phyloP scores from a whole-genome alignment of 1,140 invertebrate species.

The Sycobia sp. region DNA sequence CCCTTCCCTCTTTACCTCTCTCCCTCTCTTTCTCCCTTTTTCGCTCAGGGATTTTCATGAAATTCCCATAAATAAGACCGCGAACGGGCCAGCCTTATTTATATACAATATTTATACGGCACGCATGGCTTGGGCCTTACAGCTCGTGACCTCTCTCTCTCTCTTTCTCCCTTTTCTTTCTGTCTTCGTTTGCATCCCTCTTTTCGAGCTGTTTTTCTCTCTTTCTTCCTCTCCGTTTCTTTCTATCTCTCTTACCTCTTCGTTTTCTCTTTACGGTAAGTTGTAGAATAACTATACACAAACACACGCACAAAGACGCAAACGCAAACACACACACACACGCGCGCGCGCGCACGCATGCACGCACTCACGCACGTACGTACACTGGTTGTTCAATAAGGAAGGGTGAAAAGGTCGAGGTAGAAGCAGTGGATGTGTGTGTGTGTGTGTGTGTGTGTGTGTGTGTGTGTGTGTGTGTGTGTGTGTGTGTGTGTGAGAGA shows the following conservation, averaged over 20 bases:
- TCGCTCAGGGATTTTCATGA: slow-evolving; percentile 48
- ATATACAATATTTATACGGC: slow-evolving; percentile 56
- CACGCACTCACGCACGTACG: too few relatives aligned
- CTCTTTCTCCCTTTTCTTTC: slow-evolving; percentile 30
- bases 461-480: too few relatives aligned
- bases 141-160: slow-evolving; percentile 38
- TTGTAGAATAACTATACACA: too few relatives aligned
- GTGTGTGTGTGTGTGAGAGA: too few relatives aligned
- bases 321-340: too few relatives aligned
- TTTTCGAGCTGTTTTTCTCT: slow-evolving; percentile 23
- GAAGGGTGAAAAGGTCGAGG: slow-evolving; percentile 36
- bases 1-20: slow-evolving; percentile 17
- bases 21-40: slow-evolving; percentile 7
- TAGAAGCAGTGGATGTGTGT: background rate
- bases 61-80: slow-evolving; percentile 52
- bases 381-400: too few relatives aligned
- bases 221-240: slow-evolving; percentile 36
- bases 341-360: too few relatives aligned
- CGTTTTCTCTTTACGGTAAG: too few relatives aligned
- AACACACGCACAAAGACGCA: too few relatives aligned
- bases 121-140: slow-evolving; percentile 51
- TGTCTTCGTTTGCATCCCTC: slow-evolving; percentile 26
- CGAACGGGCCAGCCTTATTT: slow-evolving; percentile 46
- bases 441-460: too few relatives aligned
- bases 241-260: too few relatives aligned